A percentile compares a stretch with the other conserved stretches of the same genome.
Evolutionary conservation across 2,888 invertebrate species (phyloP).

Genomic region (Mythimna vitellina): DNA sequence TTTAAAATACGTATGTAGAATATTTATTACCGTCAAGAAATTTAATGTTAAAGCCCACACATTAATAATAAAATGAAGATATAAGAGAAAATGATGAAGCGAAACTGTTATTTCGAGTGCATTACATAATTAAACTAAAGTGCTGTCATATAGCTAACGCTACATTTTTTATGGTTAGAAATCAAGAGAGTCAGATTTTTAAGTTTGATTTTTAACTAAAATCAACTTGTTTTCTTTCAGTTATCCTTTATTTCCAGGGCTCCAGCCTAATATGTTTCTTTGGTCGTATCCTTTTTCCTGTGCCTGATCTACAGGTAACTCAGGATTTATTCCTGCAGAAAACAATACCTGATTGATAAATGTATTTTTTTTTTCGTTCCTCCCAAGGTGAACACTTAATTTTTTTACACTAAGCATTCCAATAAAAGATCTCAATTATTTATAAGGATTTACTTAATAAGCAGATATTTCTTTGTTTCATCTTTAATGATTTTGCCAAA

Average conservation of each 20-base stretch:
- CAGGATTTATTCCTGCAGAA: not conserved
- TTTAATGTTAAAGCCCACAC: constrained; percentile 11
- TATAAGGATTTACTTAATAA: not conserved
- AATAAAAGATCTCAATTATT: not conserved
- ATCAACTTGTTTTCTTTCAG: no score
- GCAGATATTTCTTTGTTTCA: not conserved
- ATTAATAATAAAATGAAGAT: constrained; percentile 19
- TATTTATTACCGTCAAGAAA: constrained; percentile 8
- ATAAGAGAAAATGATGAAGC: not conserved
- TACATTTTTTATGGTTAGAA: not conserved
- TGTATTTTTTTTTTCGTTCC: not conserved
- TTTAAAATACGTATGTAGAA: not conserved
- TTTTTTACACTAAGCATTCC: not conserved
- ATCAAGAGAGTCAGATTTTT: no score
- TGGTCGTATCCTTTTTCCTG: not conserved
- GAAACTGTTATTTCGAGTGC: not conserved
- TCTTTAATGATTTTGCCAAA: not conserved
- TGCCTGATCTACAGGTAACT: not conserved
- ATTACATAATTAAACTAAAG: constrained; percentile 3
- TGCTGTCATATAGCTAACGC: not conserved
- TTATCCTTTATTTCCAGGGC: no score
- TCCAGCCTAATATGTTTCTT: no score
- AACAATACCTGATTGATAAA: constrained; percentile 3
- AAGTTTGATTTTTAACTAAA: no score
- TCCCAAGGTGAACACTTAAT: not conserved